Percentiles rank a stretch among this genome's conserved stretches.
phyloP scores from a whole-genome alignment of 1,140 invertebrate species.

The Tetramorium alpestre region DNA sequence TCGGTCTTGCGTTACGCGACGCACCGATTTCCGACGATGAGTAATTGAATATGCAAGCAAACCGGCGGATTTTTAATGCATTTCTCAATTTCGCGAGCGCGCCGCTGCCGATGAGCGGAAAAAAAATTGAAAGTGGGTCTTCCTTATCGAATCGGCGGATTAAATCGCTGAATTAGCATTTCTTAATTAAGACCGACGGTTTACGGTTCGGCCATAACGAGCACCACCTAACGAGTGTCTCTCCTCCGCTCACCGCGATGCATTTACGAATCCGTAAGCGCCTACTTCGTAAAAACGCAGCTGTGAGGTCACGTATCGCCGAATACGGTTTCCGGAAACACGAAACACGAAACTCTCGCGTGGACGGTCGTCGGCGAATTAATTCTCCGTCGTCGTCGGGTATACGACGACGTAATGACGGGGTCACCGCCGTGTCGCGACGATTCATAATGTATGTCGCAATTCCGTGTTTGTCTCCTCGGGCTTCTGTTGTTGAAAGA shows the following conservation, averaged over 20 bases:
- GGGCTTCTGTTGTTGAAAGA: neutral
- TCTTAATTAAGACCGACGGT: conserved; percentile 67
- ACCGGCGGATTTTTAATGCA: conserved; percentile 19
- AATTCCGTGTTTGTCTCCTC: conserved; percentile 20
- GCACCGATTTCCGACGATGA: conserved; percentile 8
- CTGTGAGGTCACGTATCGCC: conserved; percentile 31
- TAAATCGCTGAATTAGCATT: conserved; percentile 66
- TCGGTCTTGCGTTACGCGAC: conserved; percentile 7
- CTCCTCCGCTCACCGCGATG: neutral
- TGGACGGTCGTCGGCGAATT: conserved; percentile 4
- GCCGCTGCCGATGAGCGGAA: neutral
- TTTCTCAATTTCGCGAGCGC: conserved; percentile 42
- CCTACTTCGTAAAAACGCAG: conserved; percentile 25
- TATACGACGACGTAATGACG: conserved; percentile 17
- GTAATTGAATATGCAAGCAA: conserved; percentile 42
- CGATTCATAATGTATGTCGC: conserved; percentile 15
- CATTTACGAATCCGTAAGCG: conserved; percentile 37
- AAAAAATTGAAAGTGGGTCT: conserved; percentile 65
- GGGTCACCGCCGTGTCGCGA: neutral
- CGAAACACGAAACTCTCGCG: neutral
- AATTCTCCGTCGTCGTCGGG: conserved; percentile 1
- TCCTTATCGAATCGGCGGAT: conserved; percentile 59
- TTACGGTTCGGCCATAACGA: conserved; percentile 58
- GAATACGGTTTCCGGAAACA: conserved; percentile 40
- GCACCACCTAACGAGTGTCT: conserved; percentile 56